phyloP scores from a whole-genome alignment of 2,797 vertebrate genomes.

The Synanceia verrucosa region DNA sequence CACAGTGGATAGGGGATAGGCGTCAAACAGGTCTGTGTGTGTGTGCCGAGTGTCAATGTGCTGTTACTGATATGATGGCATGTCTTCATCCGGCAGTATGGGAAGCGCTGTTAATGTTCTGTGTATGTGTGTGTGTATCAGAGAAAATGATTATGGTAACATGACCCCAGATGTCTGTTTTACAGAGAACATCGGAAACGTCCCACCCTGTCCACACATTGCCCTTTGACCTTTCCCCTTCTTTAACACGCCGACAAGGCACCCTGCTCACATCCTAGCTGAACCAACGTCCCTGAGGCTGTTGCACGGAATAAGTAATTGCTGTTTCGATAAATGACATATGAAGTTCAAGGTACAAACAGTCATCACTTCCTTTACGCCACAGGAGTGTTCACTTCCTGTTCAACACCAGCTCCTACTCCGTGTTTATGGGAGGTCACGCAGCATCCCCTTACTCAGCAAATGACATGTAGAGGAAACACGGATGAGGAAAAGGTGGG shows the following conservation, averaged over 20 bases:
- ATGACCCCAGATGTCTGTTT: conserved; percentile 53
- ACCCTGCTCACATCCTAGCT: conserved; percentile 32
- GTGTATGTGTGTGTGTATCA: conserved; percentile 20
- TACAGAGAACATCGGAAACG: conserved; percentile 67
- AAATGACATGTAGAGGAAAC: conserved; percentile 45
- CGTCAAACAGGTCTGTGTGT: conserved; percentile 54
- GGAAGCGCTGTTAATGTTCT: conserved; percentile 59
- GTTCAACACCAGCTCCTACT: conserved; percentile 36
- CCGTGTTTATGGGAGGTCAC: conserved; percentile 43
- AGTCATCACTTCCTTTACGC: conserved; percentile 45
- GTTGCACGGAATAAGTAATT: not conserved
- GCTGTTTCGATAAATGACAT: conserved; percentile 27
- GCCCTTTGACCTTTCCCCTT: conserved; percentile 30
- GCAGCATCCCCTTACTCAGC: conserved; percentile 52
- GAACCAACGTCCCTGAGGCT: conserved; percentile 22
- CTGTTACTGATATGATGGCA: conserved; percentile 70
- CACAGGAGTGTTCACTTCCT: conserved; percentile 40
- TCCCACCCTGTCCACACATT: conserved; percentile 53
- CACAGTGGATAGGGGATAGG: conserved; percentile 49
- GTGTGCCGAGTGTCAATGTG: conserved; percentile 65
- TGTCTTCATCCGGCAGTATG: conserved; percentile 61
- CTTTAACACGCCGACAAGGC: conserved; percentile 17
- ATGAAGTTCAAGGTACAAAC: conserved; percentile 67
- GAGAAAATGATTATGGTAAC: conserved; percentile 69
- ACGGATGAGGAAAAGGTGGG: conserved; percentile 35